A percentile compares a stretch with the other conserved stretches of the same genome.
phyloP scores from a whole-genome alignment of 2,888 invertebrate genomes.

The Maniola hyperantus region DNA sequence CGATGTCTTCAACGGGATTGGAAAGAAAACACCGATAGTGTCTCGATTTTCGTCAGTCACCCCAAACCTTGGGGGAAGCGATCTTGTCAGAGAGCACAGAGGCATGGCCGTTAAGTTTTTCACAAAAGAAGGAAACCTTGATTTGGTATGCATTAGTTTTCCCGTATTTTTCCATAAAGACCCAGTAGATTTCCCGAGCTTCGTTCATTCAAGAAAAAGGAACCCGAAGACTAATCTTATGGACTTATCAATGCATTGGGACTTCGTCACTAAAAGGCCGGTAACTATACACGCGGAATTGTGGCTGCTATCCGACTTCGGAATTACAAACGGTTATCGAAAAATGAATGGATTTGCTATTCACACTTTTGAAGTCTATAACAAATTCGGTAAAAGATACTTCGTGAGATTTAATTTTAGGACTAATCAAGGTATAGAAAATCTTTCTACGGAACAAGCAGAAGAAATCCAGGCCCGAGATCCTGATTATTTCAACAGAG shows the following conservation, averaged over 20 bases:
- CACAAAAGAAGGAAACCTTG: slow-evolving; percentile 93
- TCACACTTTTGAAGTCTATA: slow-evolving; percentile 94
- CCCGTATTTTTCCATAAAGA: slow-evolving; percentile 95
- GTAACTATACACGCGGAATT: slow-evolving; percentile 89
- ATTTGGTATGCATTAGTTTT: slow-evolving; percentile 92
- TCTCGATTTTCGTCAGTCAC: slow-evolving; percentile 87
- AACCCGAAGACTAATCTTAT: slow-evolving; percentile 93
- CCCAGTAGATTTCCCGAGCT: slow-evolving; percentile 90
- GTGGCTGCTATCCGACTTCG: slow-evolving; percentile 92
- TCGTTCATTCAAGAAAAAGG: slow-evolving; percentile 94
- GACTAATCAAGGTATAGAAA: slow-evolving; percentile 93
- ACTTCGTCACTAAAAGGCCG: slow-evolving; percentile 91
- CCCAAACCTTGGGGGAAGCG: slow-evolving; percentile 92
- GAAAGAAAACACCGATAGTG: slow-evolving; percentile 89
- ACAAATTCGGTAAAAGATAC: slow-evolving; percentile 85
- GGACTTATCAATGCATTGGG: slow-evolving; percentile 94
- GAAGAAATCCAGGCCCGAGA: slow-evolving; percentile 86
- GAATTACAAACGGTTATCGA: slow-evolving; percentile 93
- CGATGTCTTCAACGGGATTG: slow-evolving; percentile 87
- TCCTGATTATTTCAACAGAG: slow-evolving; percentile 92
- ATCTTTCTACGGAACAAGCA: slow-evolving; percentile 82
- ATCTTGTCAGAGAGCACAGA: slow-evolving; percentile 91
- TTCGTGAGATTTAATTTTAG: slow-evolving; percentile 96
- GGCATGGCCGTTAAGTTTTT: slow-evolving; percentile 96
- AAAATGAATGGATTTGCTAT: slow-evolving; percentile 95